These are phyloP conservation scores for Panzeria rudis DNA, from an alignment of 2,888 invertebrate species.

Conservation along the genomic window DNA sequence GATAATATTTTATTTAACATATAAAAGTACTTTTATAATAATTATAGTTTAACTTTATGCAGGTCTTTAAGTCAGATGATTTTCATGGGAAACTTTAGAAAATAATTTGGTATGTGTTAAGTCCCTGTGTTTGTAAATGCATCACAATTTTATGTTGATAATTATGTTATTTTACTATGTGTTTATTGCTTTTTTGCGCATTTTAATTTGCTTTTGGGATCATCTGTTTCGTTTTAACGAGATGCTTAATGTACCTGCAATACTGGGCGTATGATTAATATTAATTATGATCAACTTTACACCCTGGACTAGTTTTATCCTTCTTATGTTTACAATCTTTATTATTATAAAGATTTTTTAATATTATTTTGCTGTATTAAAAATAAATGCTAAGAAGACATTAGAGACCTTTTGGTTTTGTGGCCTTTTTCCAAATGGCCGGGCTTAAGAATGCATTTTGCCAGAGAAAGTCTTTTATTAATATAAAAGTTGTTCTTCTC, in stretches of 20 bases:
- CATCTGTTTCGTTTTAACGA: too few relatives aligned
- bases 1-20: constrained; percentile 42
- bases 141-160: too few relatives aligned
- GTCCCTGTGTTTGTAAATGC: too few relatives aligned
- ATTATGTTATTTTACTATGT: neutral
- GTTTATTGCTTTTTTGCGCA: neutral
- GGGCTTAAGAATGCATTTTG: neutral
- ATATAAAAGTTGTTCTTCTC: neutral
- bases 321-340: too few relatives aligned
- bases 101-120: neutral
- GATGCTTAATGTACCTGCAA: neutral
- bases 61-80: neutral
- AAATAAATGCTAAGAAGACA: neutral
- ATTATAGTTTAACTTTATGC: neutral
- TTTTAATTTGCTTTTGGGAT: too few relatives aligned
- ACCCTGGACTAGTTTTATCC: neutral
- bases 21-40: constrained; percentile 11
- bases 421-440: neutral
- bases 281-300: neutral
- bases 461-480: neutral
- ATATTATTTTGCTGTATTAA: neutral
- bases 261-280: constrained; percentile 26
- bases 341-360: neutral
- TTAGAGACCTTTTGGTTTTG: neutral
- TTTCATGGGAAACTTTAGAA: neutral